Evolutionary conservation across 2,113 vertebrate genomes (phyloP).

Genomic region (Stegostoma tigrinum): DNA sequence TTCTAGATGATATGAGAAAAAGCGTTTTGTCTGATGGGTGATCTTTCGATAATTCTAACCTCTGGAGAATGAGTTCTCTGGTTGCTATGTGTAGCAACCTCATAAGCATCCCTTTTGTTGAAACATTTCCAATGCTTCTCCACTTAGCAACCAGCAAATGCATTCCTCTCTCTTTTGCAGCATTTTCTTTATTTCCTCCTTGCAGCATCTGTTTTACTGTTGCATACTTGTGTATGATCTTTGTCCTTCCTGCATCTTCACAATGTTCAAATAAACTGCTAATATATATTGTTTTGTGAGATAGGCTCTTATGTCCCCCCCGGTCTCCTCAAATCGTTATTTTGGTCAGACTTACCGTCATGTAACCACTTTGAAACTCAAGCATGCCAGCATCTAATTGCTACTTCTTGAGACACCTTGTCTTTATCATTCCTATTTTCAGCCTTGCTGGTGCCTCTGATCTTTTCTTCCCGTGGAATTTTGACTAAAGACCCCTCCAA

Average conservation of each 20-base stretch:
- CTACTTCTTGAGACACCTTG: not conserved
- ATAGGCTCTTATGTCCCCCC: not conserved
- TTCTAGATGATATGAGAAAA: not conserved
- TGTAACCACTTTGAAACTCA: not conserved
- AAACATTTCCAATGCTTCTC: not conserved
- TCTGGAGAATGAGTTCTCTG: not conserved
- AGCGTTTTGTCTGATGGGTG: not conserved
- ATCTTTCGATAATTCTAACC: not conserved
- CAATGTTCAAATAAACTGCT: not conserved
- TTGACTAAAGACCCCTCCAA: not conserved
- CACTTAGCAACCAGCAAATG: slow-evolving; percentile 4
- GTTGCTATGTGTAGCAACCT: not conserved
- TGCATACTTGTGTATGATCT: not conserved
- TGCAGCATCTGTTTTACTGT: too few species aligned
- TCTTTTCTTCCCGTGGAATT: not conserved
- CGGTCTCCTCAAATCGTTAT: not conserved
- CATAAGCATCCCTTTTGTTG: slow-evolving; percentile 1
- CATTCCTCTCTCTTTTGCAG: not conserved
- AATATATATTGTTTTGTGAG: not conserved
- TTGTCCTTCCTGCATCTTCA: not conserved
- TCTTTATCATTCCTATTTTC: not conserved
- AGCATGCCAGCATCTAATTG: not conserved
- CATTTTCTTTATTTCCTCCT: not conserved
- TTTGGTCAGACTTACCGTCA: not conserved
- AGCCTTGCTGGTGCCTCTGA: not conserved